Evolutionary conservation across 64 coral and sea anemone genomes (phyloP).

Genomic region (Orbicella faveolata): DNA sequence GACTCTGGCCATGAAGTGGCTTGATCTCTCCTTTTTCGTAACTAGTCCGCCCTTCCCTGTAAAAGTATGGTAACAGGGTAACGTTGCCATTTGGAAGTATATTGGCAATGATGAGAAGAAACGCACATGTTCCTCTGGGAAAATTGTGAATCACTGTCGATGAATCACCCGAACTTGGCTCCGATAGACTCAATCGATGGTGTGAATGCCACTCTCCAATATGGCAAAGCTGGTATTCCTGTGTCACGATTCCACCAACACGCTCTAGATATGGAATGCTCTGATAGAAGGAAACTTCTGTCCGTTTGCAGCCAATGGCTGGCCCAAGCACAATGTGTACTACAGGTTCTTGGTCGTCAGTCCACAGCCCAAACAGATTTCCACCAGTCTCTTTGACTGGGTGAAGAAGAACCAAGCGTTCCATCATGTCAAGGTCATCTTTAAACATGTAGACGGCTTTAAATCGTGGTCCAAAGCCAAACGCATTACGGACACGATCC

Average conservation of each 20-base stretch:
- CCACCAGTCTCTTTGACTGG: constrained; percentile 77
- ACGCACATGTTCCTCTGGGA: constrained; percentile 55
- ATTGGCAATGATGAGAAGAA: constrained; percentile 78
- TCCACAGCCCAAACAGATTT: constrained; percentile 86
- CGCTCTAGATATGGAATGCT: constrained; percentile 60
- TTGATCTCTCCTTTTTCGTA: constrained; percentile 9
- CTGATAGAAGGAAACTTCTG: constrained; percentile 63
- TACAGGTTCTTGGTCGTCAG: constrained; percentile 25
- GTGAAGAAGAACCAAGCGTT: constrained; percentile 6
- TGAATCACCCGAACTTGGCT: constrained; percentile 71
- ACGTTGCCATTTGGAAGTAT: constrained; percentile 21
- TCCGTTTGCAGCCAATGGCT: constrained; percentile 49
- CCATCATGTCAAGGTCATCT: constrained; percentile 46
- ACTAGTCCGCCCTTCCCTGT: constrained; percentile 20
- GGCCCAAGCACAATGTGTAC: constrained; percentile 71
- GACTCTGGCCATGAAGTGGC: neutral
- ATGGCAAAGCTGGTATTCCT: constrained; percentile 59
- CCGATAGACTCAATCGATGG: constrained; percentile 42
- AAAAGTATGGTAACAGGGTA: constrained; percentile 52
- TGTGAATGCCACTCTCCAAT: constrained; percentile 92
- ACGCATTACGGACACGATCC: neutral
- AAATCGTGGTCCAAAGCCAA: neutral
- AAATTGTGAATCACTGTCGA: constrained; percentile 61
- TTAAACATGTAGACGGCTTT: constrained; percentile 42
- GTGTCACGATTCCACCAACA: constrained; percentile 41